Base-by-base conservation (phyloP, 2,888 invertebrate species). In the Lydus trimaculatus region DNA sequence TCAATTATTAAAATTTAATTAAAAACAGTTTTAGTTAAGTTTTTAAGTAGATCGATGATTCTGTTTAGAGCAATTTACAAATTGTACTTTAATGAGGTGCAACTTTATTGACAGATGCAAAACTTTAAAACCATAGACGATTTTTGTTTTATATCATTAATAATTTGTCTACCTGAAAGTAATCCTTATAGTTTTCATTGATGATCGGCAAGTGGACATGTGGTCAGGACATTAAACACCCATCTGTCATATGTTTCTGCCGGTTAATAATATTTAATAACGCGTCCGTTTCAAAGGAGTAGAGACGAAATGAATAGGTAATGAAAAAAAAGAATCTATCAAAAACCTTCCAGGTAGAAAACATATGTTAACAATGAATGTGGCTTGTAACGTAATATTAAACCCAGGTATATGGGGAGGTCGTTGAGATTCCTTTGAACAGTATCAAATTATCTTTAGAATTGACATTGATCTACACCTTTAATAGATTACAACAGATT, bases 341-440 rank as follows among this genome's bases (percentile, higher is more conserved):
- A 43, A 66, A 69, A 66, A 66, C 59, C 64, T 63, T 36, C 63
- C 69, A 69, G 69, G 69, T 69, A 69, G 69, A 69, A 69, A 69
- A 63, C 69, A 69, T 60, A 64, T 66, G 66, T 66, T 66, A 69
- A 69, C 69, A 69, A 69, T 69, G 66, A 66, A 64, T 61, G 48
- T 69, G 66, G 61, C 39, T 60, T 66, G 69, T 69, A 69, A 20
- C 64, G 64, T 69, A 69, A 69, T 69, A 69, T 61, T 52, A 48
- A 48, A 48, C 20, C 11, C 48, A 48, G 48, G 59, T n/a, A 60
- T 33, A 33, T 33, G 11, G 36, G 60, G 59, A 63, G 65, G 66
- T 63, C 66, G 69, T 69, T 69, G 63, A 69, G 61, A 66, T 69
- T 66, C 66, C 69, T 69, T 69, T 69, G 66, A 69, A 66, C 64